These are phyloP conservation scores for Nycticebus coucang DNA, from an alignment of 2,113 vertebrate species.

Conservation along the genomic window DNA sequence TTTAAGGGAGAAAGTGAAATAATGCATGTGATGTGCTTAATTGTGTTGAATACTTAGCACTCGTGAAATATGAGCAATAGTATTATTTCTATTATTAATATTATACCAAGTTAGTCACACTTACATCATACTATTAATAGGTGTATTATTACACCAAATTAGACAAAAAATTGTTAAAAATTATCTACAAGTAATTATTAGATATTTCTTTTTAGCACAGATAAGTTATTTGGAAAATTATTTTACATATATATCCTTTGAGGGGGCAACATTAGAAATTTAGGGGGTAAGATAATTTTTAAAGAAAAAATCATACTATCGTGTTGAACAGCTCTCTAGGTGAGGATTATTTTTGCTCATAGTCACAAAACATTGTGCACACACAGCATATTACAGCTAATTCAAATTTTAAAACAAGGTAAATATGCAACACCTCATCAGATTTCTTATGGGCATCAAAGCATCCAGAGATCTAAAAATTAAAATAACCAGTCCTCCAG, in stretches of 20 bases:
- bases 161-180: not conserved
- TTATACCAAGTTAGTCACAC: not conserved
- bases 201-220: not conserved
- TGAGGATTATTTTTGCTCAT: not conserved
- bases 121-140: not conserved
- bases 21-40: not conserved
- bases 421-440: not conserved
- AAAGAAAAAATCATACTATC: not conserved
- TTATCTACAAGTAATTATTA: conserved; percentile 26
- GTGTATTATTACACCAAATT: conserved; percentile 1
- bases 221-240: conserved; percentile 8
- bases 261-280: not conserved
- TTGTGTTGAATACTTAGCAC: not conserved
- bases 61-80: not conserved
- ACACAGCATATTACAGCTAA: not conserved
- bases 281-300: not conserved
- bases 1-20: conserved; percentile 26
- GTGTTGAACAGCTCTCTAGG: not conserved
- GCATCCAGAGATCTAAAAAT: not conserved
- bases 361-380: not conserved
- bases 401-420: conserved; percentile 20
- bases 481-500: not conserved
- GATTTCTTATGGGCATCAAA: not conserved
- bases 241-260: not conserved
- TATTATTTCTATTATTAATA: not conserved